phyloP scores from a whole-genome alignment of 2,113 vertebrate genomes.

The Thinocorus orbignyianus region DNA sequence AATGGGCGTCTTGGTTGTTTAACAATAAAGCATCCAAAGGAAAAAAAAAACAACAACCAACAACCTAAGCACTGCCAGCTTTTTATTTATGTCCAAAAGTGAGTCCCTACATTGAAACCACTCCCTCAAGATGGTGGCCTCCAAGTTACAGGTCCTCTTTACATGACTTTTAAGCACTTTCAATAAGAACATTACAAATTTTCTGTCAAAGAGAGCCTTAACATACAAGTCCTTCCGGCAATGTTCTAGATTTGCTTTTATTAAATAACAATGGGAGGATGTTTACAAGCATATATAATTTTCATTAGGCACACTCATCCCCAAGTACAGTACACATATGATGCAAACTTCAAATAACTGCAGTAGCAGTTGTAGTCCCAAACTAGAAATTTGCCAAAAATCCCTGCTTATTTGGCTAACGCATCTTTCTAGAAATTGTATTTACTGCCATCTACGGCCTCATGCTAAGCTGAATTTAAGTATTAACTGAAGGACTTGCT shows the following conservation, averaged over 20 bases:
- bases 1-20: background rate
- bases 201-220: background rate
- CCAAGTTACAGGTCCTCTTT: constrained; percentile 7
- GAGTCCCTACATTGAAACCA: background rate
- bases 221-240: background rate
- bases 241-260: constrained; percentile 27
- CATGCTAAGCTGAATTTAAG: background rate
- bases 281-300: constrained; percentile 52
- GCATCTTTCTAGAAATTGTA: background rate
- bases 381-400: constrained; percentile 11
- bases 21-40: background rate
- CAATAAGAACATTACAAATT: constrained; percentile 11
- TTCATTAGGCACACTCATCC: constrained; percentile 22
- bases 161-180: constrained; percentile 1
- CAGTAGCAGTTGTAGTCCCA: background rate
- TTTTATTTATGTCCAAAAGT: background rate
- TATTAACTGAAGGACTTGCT: background rate
- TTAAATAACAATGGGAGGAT: constrained; percentile 26
- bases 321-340: background rate
- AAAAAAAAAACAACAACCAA: background rate
- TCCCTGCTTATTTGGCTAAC: background rate
- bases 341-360: constrained; percentile 27
- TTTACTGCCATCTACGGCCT: background rate
- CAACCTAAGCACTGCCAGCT: background rate
- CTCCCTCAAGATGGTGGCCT: constrained; percentile 8